Evolutionary conservation across 2,113 vertebrate genomes (phyloP).

Genomic region (Merops nubicus): DNA sequence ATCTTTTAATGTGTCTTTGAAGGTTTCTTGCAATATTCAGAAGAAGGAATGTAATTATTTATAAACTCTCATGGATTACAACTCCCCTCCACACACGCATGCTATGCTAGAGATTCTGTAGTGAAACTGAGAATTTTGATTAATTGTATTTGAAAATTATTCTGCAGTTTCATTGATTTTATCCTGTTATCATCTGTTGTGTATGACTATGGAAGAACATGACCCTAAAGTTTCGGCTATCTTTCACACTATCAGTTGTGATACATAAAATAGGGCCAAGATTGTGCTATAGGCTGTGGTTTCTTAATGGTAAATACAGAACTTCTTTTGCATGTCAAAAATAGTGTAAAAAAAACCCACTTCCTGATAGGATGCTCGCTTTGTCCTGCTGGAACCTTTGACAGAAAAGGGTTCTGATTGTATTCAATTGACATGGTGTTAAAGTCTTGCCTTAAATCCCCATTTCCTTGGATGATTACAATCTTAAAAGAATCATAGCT

Average conservation of each 20-base stretch:
- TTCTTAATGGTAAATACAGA: neutral
- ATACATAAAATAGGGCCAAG: neutral
- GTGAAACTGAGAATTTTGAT: neutral
- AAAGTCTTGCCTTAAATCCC: neutral
- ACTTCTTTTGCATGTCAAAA: neutral
- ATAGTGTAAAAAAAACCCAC: neutral
- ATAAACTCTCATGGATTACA: neutral
- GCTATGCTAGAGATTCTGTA: neutral
- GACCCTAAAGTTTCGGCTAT: neutral
- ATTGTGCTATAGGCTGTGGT: neutral
- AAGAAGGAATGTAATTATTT: neutral
- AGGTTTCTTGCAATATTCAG: neutral
- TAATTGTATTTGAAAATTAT: neutral
- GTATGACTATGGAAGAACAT: neutral
- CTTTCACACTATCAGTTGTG: neutral
- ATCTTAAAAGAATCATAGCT: neutral
- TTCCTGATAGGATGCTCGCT: neutral
- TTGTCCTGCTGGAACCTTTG: neutral
- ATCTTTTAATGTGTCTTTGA: neutral
- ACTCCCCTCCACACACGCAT: accelerated
- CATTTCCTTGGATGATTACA: neutral
- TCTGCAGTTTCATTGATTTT: neutral
- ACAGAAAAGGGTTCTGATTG: neutral
- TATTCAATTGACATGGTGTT: neutral
- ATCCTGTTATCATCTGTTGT: neutral